phyloP scores from a whole-genome alignment of 2,113 vertebrate species.

The Ageneiosus marmoratus region DNA sequence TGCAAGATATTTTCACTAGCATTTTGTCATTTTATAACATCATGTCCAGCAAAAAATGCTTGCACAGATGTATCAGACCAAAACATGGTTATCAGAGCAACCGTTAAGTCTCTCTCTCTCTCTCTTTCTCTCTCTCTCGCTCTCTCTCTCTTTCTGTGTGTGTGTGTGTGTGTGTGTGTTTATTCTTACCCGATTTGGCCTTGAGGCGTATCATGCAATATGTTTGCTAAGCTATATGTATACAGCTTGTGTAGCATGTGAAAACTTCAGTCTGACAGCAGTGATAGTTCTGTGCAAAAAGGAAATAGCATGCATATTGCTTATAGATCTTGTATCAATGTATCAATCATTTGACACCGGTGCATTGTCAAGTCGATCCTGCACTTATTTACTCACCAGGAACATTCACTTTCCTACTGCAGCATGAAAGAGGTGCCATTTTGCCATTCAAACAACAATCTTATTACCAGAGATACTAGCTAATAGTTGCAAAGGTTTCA shows the following conservation, averaged over 20 bases:
- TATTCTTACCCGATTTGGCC: not conserved
- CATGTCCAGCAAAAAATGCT: slow-evolving; percentile 19
- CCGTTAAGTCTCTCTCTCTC: too few species aligned
- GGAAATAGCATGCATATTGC: slow-evolving; percentile 23
- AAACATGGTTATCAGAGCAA: slow-evolving; percentile 11
- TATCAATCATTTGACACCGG: slow-evolving; percentile 8
- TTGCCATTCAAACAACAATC: slow-evolving; percentile 38
- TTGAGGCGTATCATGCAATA: not conserved
- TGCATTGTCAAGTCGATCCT: slow-evolving; percentile 27
- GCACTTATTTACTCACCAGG: slow-evolving; percentile 27
- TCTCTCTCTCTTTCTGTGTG: too few species aligned
- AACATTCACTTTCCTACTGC: slow-evolving; percentile 21
- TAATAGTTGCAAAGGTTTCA: slow-evolving; percentile 29
- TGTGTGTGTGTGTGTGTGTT: not conserved
- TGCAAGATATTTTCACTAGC: not conserved
- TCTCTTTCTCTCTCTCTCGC: too few species aligned
- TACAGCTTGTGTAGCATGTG: not conserved
- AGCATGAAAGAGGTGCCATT: slow-evolving; percentile 39
- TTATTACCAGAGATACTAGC: slow-evolving; percentile 35
- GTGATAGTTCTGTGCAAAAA: not conserved
- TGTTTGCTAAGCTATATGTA: not conserved
- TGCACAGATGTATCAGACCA: slow-evolving; percentile 27
- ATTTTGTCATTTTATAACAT: slow-evolving; percentile 11
- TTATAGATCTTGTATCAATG: not conserved
- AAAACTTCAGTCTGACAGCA: not conserved